Evolutionary conservation across 2,888 invertebrate species (phyloP), one percentile per base, ranked within the genome.

Genomic region (Rhodophaea formosa): DNA sequence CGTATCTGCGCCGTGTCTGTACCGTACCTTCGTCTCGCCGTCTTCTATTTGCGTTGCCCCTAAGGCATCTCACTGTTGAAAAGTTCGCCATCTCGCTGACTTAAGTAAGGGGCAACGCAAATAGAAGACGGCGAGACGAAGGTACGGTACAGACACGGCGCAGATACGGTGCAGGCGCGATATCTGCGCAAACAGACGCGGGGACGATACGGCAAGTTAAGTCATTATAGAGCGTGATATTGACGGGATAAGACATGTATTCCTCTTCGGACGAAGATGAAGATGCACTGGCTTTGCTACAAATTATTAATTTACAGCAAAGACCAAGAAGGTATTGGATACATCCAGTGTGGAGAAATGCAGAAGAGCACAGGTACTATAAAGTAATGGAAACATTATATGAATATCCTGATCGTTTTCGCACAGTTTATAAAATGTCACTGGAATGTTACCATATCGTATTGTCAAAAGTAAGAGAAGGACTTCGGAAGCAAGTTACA

Each of bases 371-470:
- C 58, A 61, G 61, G 57, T 59, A 35, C 56, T 44, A 57, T 55
- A 62, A 62, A 53, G 59, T 63, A 64, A 62, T 44, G 44, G 44
- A 44, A 44, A 44, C 15, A 14, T 44, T 44, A 15, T 15, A 15
- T 44, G 44, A 44, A 44, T 63, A 61, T 59, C 63, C 61, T 61
- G 61, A 63, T 63, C 63, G 61, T 61, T 63, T 62, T 62, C 60
- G 57, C 46, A 54, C 53, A 56, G 59, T 62, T 53, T 62, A 62
- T 60, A 60, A 62, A 61, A 63, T 63, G 63, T 61, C 61, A 59
- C 59, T 54, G 54, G 54, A 61, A 63, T 63, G 61, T 63, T 63
- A 59, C 59, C 59, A 63, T 59, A 59, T 59, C 55, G 23, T 61
- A 61, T 61, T 63, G 58, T 59, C 61, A 57, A 62, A 63, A 60